Evolutionary conservation across 2,888 invertebrate genomes (phyloP), one percentile per base, ranked within the genome.

Genomic region (Sminthurinus aureus): DNA sequence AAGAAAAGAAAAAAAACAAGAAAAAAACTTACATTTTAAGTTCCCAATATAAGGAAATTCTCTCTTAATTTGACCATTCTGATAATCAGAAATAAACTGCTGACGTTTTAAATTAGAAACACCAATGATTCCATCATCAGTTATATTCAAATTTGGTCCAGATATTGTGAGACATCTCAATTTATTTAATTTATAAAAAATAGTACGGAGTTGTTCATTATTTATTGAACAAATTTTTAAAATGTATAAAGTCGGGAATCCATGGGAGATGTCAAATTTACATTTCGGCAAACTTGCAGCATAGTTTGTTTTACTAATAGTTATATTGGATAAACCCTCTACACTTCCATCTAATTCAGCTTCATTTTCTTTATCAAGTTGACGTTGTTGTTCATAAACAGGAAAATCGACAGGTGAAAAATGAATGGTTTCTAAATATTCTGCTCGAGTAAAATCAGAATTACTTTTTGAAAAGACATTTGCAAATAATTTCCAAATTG

Each of bases 41-140:
- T 74, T 51, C 50, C 74, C 74, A 38, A 74, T 20, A 26, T 74
- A 74, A 38, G 74, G 74, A 74, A 74, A 50, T 8, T 74, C 50
- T 15, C 74, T 38, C 50, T 38, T 74, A 13, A 38, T 74, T 12
- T 8, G 9, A 18, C 50, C 24, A 12, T 22, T 26, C 24, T 13
- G 6, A 4, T 8, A 22, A 8, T 73, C 26, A 24, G 13, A 22
- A 26, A 73, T 18, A 12, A 9, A 73, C 73, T 26, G 4, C 24
- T 22, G 73, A 24, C 8, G 6, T 13, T 12, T 12, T 67, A 6
- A 13, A 67, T 67, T n/a, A 18, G 11, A 9, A 12, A 24, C 12
- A 8, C 74, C 74, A 50, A 74, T 74, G 9, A 74, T 38, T 15
- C 74, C 74, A 50, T 8, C 50, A 26, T 74, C 74, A 8, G 38